Conservation (phyloP, 2,797 vertebrate species). For the Rhinogobio ventralis region DNA sequence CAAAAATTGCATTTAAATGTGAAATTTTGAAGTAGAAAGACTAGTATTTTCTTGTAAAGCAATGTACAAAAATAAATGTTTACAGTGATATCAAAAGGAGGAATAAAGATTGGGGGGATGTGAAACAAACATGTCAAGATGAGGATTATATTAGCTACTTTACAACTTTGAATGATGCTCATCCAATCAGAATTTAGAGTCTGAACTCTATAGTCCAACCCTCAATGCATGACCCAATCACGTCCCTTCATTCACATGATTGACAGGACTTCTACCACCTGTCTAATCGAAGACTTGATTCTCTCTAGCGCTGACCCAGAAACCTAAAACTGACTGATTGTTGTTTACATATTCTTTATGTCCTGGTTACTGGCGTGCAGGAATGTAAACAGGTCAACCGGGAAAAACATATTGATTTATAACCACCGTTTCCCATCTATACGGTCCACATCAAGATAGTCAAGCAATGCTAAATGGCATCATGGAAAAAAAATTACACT, state of each 20-base stretch:
- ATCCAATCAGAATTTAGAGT: not conserved
- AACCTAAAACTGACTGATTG: not conserved
- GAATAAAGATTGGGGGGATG: not conserved
- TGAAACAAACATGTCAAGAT: not conserved
- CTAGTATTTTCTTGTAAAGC: not conserved
- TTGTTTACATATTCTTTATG: not conserved
- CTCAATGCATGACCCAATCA: slow-evolving; percentile 6
- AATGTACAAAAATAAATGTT: too few species aligned
- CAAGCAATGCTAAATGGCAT: not conserved
- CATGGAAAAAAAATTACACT: slow-evolving; percentile 25
- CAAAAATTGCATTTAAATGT: not conserved
- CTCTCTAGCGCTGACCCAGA: not conserved
- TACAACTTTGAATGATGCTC: not conserved
- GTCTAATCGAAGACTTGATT: not conserved
- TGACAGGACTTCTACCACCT: not conserved
- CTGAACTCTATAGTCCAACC: not conserved
- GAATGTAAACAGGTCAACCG: slow-evolving; percentile 33
- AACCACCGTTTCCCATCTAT: not conserved
- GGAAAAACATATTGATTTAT: slow-evolving; percentile 34
- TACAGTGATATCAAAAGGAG: too few species aligned
- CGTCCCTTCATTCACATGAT: not conserved
- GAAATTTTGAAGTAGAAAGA: not conserved
- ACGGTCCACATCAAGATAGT: not conserved
- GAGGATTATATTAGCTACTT: not conserved
- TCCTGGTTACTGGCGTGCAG: not conserved